phyloP scores from a whole-genome alignment of 1,140 invertebrate genomes.

The Drosophila nikananu region DNA sequence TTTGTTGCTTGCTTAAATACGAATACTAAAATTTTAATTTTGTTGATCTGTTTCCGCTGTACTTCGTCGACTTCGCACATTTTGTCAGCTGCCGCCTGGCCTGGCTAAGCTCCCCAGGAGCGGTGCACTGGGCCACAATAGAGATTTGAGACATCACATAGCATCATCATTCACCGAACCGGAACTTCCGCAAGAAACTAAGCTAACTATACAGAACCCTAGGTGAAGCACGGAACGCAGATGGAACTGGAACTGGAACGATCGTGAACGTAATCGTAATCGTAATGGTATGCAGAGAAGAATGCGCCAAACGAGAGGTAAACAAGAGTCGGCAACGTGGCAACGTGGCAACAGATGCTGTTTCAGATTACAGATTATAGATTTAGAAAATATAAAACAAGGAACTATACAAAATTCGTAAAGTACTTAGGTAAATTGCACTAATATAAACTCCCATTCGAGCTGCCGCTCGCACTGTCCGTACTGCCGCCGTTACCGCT shows the following conservation, averaged over 20 bases:
- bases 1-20: constrained; percentile 83
- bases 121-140: constrained; percentile 71
- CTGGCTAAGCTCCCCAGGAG: constrained; percentile 67
- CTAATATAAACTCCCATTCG: constrained; percentile 73
- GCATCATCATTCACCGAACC: constrained; percentile 74
- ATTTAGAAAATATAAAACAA: constrained; percentile 77
- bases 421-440: constrained; percentile 80
- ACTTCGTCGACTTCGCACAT: constrained; percentile 43
- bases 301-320: constrained; percentile 57
- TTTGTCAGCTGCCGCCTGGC: constrained; percentile 38
- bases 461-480: constrained; percentile 47
- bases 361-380: constrained; percentile 61
- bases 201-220: constrained; percentile 78
- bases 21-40: constrained; percentile 88
- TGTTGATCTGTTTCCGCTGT: constrained; percentile 71
- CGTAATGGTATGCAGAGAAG: constrained; percentile 54
- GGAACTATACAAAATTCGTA: constrained; percentile 84
- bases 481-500: constrained; percentile 37
- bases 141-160: constrained; percentile 84
- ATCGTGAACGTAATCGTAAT: constrained; percentile 48
- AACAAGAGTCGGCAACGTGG: constrained; percentile 55
- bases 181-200: constrained; percentile 69
- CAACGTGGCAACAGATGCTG: constrained; percentile 49
- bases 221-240: constrained; percentile 67
- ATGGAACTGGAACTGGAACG: constrained; percentile 64